A percentile compares a stretch with the other conserved stretches of the same genome.
These are phyloP conservation scores for Theocolax elegans DNA, from an alignment of 1,140 invertebrate species.

Conservation along the genomic window DNA sequence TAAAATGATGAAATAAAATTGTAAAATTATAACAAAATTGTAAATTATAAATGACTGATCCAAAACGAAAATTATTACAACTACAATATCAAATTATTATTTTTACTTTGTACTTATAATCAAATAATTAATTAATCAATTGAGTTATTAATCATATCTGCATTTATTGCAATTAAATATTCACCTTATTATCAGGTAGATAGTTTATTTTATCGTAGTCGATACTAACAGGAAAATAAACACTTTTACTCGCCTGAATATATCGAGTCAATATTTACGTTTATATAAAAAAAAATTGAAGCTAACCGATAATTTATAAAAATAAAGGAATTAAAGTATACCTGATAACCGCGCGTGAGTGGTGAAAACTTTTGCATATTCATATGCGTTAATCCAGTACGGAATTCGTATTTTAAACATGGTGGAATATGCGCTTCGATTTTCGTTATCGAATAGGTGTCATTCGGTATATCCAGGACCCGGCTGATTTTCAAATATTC, in stretches of 20 bases:
- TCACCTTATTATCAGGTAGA: too few species aligned
- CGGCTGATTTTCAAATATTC: slow-evolving; percentile 53
- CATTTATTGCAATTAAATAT: background rate
- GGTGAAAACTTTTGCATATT: slow-evolving; percentile 57
- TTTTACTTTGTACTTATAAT: background rate
- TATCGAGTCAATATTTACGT: too few species aligned
- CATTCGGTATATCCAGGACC: slow-evolving; percentile 51
- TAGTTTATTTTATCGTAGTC: too few species aligned
- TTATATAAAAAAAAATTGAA: too few species aligned
- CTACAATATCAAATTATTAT: background rate
- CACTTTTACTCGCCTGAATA: too few species aligned
- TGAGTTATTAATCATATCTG: background rate
- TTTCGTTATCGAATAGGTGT: slow-evolving; percentile 56
- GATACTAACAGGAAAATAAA: too few species aligned
- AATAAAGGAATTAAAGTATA: slow-evolving; percentile 37
- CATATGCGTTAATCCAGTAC: slow-evolving; percentile 55
- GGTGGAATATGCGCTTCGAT: slow-evolving; percentile 52
- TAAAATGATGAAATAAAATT: background rate
- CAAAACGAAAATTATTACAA: background rate
- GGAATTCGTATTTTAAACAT: slow-evolving; percentile 52
- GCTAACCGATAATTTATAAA: too few species aligned
- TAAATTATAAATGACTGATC: too few species aligned
- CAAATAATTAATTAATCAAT: slow-evolving; percentile 4
- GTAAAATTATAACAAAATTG: background rate
- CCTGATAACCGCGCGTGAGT: slow-evolving; percentile 59